Evolutionary conservation across 1,140 invertebrate species (phyloP).

Genomic region (Drosophila ohnishii): DNA sequence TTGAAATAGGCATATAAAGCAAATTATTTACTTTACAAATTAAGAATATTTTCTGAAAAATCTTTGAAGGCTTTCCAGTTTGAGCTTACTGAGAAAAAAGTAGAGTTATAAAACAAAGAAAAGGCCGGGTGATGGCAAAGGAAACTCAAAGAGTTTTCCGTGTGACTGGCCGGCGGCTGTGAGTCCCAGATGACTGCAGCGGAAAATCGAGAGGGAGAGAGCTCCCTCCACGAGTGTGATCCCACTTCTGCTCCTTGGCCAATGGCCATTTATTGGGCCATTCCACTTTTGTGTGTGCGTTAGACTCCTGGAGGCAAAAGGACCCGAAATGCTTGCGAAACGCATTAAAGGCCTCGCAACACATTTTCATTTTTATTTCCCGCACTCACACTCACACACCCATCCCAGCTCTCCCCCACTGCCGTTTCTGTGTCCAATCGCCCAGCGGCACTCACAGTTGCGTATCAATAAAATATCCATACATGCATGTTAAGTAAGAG

Average conservation of each 20-base stretch:
- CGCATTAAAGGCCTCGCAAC: conserved; percentile 74
- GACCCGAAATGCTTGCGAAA: conserved; percentile 54
- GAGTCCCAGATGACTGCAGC: conserved; percentile 35
- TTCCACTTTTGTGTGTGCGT: conserved; percentile 46
- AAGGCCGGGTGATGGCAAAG: conserved; percentile 36
- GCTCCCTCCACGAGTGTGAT: conserved; percentile 12
- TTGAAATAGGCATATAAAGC: background rate
- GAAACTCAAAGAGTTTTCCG: conserved; percentile 72
- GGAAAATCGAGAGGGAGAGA: conserved; percentile 4
- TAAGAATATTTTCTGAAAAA: background rate
- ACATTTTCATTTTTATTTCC: conserved; percentile 59
- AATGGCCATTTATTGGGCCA: conserved; percentile 58
- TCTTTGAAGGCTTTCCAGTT: background rate
- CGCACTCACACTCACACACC: conserved; percentile 22
- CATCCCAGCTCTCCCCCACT: background rate
- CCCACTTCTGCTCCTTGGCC: conserved; percentile 37
- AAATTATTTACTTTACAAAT: background rate
- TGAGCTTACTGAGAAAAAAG: background rate
- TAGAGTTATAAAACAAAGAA: conserved; percentile 10
- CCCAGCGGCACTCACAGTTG: conserved; percentile 63
- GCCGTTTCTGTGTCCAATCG: conserved; percentile 20
- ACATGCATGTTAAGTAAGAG: conserved; percentile 82
- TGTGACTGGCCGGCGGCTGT: conserved; percentile 52
- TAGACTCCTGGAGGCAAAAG: conserved; percentile 31
- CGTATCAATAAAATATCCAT: conserved; percentile 82